Base-by-base conservation (phyloP, 1,140 invertebrate genomes). In the Hylyphantes graminicola region DNA sequence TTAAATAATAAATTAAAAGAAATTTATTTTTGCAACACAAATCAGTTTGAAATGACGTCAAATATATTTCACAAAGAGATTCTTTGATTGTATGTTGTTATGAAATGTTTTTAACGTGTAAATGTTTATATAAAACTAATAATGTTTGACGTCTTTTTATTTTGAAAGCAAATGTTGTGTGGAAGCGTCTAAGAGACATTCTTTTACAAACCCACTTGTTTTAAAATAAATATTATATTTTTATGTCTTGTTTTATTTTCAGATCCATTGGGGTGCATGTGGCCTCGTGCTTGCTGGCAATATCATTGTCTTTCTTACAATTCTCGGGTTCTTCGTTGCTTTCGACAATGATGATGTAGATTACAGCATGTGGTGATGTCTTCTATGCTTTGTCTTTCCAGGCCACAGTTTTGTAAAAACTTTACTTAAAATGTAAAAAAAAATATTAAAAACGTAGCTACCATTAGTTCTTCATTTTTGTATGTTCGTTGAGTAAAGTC, bases 221-320 rank as follows among this genome's bases (percentile, higher is more conserved):
- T n/a, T n/a, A n/a, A n/a, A n/a, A 35, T 35, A 35, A 35, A 35
- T 35, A 35, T 35, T 2, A 35, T 35, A 35, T 35, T 35, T 35
- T 35, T 35, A 35, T 35, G 35, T 85, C n/a, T 48, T 77, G 12
- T 87, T 87, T 87, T 84, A 54, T 89, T 93, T 92, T 81, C 91
- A 96, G 93, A 96, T 97, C 88, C 86, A 93, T 88, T 93, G 92
- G 92, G 94, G 94, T 59, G 96, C 97, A 6, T 97, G 96, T 90
- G 94, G 93, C 70, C 90, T 98, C 68, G 96, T 96, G 17, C 89
- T 98, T 85, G 93, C 94, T 70, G 96, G 96, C 48, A 98, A 98
- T 89, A 90, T 97, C 48, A 94, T 98, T 50, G 95, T 98, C 0
- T 98, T 97, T 90, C 90, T 94, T 7, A 98, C 97, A 48, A 95